phyloP scores from a whole-genome alignment of 2,113 vertebrate genomes.

The Chascanopsetta lugubris region DNA sequence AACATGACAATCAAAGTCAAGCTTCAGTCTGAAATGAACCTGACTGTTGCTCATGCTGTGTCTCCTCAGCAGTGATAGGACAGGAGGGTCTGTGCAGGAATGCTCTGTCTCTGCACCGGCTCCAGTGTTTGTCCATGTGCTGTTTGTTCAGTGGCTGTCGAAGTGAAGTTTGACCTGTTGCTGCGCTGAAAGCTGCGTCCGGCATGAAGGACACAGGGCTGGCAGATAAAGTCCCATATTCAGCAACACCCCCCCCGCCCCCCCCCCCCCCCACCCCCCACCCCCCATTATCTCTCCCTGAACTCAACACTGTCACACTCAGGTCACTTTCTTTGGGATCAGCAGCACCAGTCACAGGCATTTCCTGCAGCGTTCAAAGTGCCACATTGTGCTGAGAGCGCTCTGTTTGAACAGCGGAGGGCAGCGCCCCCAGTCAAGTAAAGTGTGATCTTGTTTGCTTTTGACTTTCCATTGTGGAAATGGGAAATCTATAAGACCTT shows the following conservation, averaged over 20 bases:
- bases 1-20: too few relatives aligned
- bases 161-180: constrained; percentile 76
- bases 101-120: constrained; percentile 43
- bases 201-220: constrained; percentile 41
- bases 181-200: constrained; percentile 48
- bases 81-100: constrained; percentile 49
- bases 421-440: constrained; percentile 10
- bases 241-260: too few relatives aligned
- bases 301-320: constrained; percentile 25
- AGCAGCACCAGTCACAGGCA: neutral
- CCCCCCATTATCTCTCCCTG: constrained; percentile 28
- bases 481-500: constrained; percentile 7
- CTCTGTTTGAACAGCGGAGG: constrained; percentile 29
- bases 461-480: constrained; percentile 33
- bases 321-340: neutral
- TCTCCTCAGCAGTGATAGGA: too few relatives aligned
- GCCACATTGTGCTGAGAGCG: neutral
- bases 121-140: constrained; percentile 46
- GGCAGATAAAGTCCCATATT: constrained; percentile 29
- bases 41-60: neutral
- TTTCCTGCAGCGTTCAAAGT: constrained; percentile 18
- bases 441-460: constrained; percentile 28
- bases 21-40: too few relatives aligned
- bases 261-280: too few relatives aligned
- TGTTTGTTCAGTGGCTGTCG: constrained; percentile 67